phyloP scores from a whole-genome alignment of 2,113 vertebrate species.

The Lethenteron reissneri region DNA sequence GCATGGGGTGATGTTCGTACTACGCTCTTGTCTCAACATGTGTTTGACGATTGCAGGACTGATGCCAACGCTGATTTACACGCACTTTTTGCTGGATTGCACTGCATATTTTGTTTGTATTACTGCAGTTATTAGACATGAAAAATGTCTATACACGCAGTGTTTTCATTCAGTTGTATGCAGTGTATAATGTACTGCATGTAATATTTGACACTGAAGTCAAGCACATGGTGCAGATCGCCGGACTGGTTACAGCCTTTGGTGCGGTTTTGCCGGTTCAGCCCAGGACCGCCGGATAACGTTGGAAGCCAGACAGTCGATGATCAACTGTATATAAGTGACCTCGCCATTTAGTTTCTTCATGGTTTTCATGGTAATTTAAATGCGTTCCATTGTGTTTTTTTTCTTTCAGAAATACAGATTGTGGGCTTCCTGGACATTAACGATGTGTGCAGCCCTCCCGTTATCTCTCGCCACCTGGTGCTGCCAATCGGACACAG shows the following conservation, averaged over 20 bases:
- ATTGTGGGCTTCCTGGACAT: constrained; percentile 95
- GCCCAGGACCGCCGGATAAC: neutral
- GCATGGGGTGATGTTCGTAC: too few species aligned
- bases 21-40: too few species aligned
- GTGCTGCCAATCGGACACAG: constrained; percentile 80
- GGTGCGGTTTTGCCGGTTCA: neutral
- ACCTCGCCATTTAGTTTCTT: neutral
- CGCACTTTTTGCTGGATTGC: too few species aligned
- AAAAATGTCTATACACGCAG: too few species aligned
- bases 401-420: constrained; percentile 48
- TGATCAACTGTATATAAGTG: neutral
- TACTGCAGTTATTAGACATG: too few species aligned
- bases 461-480: constrained; percentile 78
- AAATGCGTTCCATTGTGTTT: constrained; percentile 9
- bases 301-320: neutral
- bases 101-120: too few species aligned
- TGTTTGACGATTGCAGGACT: too few species aligned
- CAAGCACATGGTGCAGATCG: too few species aligned
- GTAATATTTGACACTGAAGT: too few species aligned
- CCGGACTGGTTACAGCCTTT: neutral
- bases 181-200: too few species aligned
- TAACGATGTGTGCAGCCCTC: constrained; percentile 82
- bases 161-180: too few species aligned
- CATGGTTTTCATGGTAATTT: constrained; percentile 7
- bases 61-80: too few species aligned